Evolutionary conservation across 2,888 invertebrate species (phyloP).

Genomic region (Drosophila eohydei): DNA sequence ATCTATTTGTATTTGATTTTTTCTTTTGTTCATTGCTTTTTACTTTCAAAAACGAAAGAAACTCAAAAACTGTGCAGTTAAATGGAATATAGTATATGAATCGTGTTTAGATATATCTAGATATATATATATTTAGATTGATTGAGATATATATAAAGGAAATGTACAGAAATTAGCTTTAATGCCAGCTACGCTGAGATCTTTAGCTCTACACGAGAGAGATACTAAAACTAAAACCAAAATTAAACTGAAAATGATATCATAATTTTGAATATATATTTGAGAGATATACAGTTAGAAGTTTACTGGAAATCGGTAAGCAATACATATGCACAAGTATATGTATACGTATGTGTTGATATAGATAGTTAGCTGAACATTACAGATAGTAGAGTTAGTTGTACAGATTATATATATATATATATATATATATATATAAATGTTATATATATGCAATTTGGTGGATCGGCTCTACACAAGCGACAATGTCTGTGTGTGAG

Average conservation of each 20-base stretch:
- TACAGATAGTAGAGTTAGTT: slow-evolving; percentile 14
- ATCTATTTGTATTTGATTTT: slow-evolving; percentile 53
- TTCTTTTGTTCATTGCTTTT: slow-evolving; percentile 71
- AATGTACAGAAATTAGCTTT: slow-evolving; percentile 1
- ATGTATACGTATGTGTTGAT: slow-evolving; percentile 36
- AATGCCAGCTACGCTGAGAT: neutral
- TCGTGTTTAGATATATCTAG: slow-evolving; percentile 24
- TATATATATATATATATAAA: neutral
- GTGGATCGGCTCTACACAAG: slow-evolving; percentile 46
- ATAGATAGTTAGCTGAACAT: slow-evolving; percentile 17
- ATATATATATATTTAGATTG: slow-evolving; percentile 22
- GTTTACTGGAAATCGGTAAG: slow-evolving; percentile 36
- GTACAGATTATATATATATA: slow-evolving; percentile 20
- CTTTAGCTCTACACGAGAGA: slow-evolving; percentile 2
- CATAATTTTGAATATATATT: neutral
- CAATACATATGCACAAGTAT: slow-evolving; percentile 37
- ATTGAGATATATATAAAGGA: neutral
- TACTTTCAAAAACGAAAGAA: slow-evolving; percentile 40
- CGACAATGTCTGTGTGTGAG: slow-evolving; percentile 20
- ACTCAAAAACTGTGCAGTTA: slow-evolving; percentile 54
- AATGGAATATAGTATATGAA: slow-evolving; percentile 31
- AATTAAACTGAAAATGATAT: neutral
- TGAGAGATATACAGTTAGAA: slow-evolving; percentile 7
- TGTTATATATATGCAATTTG: neutral
- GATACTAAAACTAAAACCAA: slow-evolving; percentile 2